phyloP scores from a whole-genome alignment of 2,113 vertebrate species.

The Hoplias malabaricus region DNA sequence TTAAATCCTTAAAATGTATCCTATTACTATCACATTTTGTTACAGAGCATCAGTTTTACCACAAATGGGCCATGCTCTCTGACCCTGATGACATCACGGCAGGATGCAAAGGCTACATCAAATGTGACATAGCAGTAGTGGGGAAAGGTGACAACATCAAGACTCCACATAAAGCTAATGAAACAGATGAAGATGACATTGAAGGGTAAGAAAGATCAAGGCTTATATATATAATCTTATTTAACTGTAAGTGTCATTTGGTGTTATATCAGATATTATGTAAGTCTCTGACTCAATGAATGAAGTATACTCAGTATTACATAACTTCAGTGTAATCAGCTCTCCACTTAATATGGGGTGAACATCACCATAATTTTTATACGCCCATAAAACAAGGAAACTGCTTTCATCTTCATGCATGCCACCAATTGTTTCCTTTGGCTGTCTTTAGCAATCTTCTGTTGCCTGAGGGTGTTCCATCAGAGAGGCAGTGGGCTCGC shows the following conservation, averaged over 20 bases:
- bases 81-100: constrained; percentile 93
- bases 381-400: neutral
- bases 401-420: neutral
- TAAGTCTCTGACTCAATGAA: neutral
- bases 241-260: neutral
- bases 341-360: neutral
- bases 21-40: too few relatives aligned
- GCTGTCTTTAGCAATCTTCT: constrained; percentile 82
- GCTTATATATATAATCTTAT: neutral
- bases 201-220: constrained; percentile 82
- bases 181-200: constrained; percentile 91
- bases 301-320: neutral
- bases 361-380: neutral
- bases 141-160: constrained; percentile 97
- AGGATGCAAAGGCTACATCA: constrained; percentile 91
- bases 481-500: constrained; percentile 94
- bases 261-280: neutral
- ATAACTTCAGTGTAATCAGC: neutral
- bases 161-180: constrained; percentile 90
- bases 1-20: too few relatives aligned
- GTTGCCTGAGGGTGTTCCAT: constrained; percentile 88
- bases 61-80: constrained; percentile 93
- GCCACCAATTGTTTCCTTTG: neutral
- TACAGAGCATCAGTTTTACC: constrained; percentile 94
- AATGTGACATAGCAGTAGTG: constrained; percentile 90